Conservation (phyloP, 1,140 invertebrate genomes). For the Leptinotarsa defecta region DNA sequence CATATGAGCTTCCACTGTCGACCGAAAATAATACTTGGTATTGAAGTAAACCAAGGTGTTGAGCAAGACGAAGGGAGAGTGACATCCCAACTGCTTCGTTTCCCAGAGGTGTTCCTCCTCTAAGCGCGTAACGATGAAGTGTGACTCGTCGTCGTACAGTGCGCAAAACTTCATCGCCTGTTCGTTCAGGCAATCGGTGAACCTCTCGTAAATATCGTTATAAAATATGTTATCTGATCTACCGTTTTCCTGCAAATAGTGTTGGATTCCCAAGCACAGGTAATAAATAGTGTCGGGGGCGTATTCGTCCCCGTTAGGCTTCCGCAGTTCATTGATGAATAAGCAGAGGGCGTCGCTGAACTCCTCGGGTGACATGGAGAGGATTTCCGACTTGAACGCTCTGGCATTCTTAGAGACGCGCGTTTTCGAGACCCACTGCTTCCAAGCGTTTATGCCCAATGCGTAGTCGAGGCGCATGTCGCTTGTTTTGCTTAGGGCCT, state of each 20-base stretch:
- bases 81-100: conserved; percentile 87
- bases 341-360: conserved; percentile 82
- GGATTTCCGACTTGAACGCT: conserved; percentile 11
- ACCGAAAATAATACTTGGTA: conserved; percentile 89
- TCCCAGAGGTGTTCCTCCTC: conserved; percentile 93
- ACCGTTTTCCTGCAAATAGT: conserved; percentile 88
- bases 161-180: conserved; percentile 73
- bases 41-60: conserved; percentile 94
- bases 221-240: conserved; percentile 92
- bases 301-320: conserved; percentile 84
- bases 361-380: conserved; percentile 83
- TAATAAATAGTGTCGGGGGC: conserved; percentile 90
- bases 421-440: conserved; percentile 28
- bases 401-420: conserved; percentile 19
- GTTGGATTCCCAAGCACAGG: conserved; percentile 87
- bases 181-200: conserved; percentile 84
- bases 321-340: conserved; percentile 86
- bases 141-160: conserved; percentile 11
- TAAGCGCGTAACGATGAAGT: conserved; percentile 81
- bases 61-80: conserved; percentile 87
- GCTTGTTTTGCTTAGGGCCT: neutral
- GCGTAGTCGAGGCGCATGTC: conserved; percentile 1
- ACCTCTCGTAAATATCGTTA: conserved; percentile 85
- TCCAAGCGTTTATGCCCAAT: conserved; percentile 22
- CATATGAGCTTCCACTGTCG: conserved; percentile 87